Percentiles rank a stretch among this genome's conserved stretches.
These are phyloP conservation scores for Cynodonichthys magdalenae DNA, from an alignment of 2,797 vertebrate genomes.

Conservation along the genomic window DNA sequence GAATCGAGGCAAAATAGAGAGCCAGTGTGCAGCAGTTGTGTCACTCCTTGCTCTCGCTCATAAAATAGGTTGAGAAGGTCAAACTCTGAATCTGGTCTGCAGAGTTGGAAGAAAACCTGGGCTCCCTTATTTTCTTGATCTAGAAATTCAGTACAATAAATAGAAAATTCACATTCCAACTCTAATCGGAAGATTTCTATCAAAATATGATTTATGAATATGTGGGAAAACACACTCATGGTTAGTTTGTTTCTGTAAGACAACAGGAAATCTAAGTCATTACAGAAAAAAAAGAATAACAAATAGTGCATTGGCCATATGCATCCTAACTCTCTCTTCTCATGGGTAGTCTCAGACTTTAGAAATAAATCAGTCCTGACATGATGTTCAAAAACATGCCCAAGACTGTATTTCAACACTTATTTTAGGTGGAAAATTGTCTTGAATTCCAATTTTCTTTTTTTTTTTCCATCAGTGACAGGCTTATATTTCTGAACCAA, in stretches of 20 bases:
- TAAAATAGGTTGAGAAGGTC: constrained; percentile 55
- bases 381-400: constrained; percentile 9
- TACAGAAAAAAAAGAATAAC: not conserved
- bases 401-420: constrained; percentile 10
- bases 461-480: constrained; percentile 19
- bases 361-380: constrained; percentile 15
- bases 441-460: constrained; percentile 6
- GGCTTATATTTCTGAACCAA: constrained; percentile 28
- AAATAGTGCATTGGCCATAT: constrained; percentile 12
- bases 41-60: constrained; percentile 44
- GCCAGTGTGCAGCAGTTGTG: constrained; percentile 34
- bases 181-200: not conserved
- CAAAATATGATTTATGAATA: constrained; percentile 7
- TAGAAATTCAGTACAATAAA: constrained; percentile 19
- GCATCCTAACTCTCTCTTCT: constrained; percentile 9
- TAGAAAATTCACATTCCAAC: constrained; percentile 12
- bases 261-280: not conserved
- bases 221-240: not conserved
- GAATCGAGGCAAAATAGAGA: constrained; percentile 50
- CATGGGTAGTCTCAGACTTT: constrained; percentile 10
- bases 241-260: not conserved
- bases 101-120: constrained; percentile 45
- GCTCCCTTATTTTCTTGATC: constrained; percentile 2
- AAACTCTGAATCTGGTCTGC: constrained; percentile 37
- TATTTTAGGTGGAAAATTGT: constrained; percentile 18